Base-by-base conservation (phyloP, 1,140 invertebrate genomes). In the Tribolium madens region DNA sequence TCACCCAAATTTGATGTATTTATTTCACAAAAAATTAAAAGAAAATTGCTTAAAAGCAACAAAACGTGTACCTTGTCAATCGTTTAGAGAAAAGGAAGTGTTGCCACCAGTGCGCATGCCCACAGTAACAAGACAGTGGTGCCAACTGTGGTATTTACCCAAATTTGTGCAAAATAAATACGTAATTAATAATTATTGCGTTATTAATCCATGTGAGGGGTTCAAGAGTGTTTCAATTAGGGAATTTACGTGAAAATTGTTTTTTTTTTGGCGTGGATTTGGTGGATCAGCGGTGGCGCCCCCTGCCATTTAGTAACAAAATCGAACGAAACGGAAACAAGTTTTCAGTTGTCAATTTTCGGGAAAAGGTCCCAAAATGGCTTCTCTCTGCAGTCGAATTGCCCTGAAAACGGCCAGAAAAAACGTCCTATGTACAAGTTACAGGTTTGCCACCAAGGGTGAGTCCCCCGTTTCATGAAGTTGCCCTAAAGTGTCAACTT, bases 321-420 rank as follows among this genome's bases (percentile, higher is more conserved):
- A 69, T 69, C 36, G 57, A 31, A 26, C 14, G 48, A 50, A 75
- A 48, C 42, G 46, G 57, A 73, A 73, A 68, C 46, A 33, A 21
- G 52, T 33, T 33, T 31, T 64, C 21, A 64, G 57, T 60, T 68
- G 46, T 73, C 71, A 52, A 52, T 74, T 21, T 69, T 74, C 48
- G 13, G 60, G 57, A 68, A 70, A 60, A 71, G 52, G 42, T 33
- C 47, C 73, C 15, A 68, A 80, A 88, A 91, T 91, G 90, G 89
- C 90, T 86, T 88, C 88, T 74, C 84, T 90, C 75, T 88, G 87
- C 84, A 84, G 87, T 81, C 86, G 88, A 82, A 84, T 87, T 79
- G 81, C 88, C 36, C 82, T 88, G 78, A 85, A 85, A 79, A 86
- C 86, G 78, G 85, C 86, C 78, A 87, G 88, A 82, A 87, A 88